Conservation (phyloP, 2,113 vertebrate species). For the Corynorhinus townsendii region DNA sequence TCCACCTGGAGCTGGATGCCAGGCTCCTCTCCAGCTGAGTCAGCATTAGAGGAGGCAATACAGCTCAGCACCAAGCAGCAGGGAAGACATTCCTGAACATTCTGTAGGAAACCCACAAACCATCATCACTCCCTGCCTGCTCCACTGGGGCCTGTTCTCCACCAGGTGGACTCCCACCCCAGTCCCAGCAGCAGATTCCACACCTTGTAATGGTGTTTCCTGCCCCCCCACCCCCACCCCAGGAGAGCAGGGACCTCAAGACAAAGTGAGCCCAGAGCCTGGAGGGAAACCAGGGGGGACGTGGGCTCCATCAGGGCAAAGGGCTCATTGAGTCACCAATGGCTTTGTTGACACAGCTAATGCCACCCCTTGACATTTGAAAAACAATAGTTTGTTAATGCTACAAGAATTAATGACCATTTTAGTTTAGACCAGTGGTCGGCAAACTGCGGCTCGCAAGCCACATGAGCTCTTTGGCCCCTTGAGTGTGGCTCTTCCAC, state of each 20-base stretch:
- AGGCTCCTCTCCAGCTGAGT: neutral
- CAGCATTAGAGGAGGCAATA: neutral
- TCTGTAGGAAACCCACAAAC: neutral
- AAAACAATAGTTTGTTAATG: slow-evolving; percentile 1
- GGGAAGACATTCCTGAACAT: neutral
- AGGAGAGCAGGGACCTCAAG: neutral
- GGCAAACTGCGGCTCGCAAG: no score
- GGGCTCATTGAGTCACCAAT: neutral
- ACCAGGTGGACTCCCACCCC: neutral
- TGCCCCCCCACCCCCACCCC: neutral
- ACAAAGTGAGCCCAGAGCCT: neutral
- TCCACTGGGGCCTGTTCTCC: neutral
- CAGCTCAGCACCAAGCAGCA: neutral
- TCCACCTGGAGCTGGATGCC: neutral
- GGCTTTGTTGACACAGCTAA: neutral
- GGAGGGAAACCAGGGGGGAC: neutral
- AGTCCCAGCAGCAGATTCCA: neutral
- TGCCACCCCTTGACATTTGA: neutral
- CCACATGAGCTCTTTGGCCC: no score
- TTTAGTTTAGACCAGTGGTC: neutral
- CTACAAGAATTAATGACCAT: neutral
- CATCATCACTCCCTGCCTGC: neutral
- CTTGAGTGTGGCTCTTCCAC: no score
- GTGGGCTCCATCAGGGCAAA: neutral
- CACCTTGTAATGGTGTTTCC: neutral